Evolutionary conservation across 2,797 vertebrate genomes (phyloP), one percentile per base, ranked within the genome.

Genomic region (Rachycentron canadum): DNA sequence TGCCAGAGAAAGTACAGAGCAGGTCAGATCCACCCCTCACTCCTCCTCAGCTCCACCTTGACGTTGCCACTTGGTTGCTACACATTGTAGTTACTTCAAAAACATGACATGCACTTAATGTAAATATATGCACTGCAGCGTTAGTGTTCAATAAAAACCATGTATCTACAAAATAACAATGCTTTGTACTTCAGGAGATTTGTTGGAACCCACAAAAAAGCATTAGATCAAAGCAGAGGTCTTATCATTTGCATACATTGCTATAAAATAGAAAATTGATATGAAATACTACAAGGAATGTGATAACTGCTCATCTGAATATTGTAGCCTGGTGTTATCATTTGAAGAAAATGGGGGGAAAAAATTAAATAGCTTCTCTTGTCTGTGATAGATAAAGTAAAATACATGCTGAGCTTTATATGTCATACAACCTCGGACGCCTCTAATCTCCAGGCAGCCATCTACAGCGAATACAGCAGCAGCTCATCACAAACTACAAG

Each of bases 251-350:
- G n/a, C n/a, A n/a, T n/a, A n/a, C n/a, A n/a, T n/a, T n/a, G n/a
- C n/a, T n/a, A n/a, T n/a, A 38, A 16, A 41, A 41, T 41, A 4
- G 13, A 41, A 41, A 41, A 41, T 17, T 4, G 6, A 41, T 17
- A 6, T 41, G 40, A 41, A 41, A 41, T 38, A 38, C 36, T 11
- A 41, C 17, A n/a, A 10, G 36, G 9, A 38, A 38, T 12, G 45
- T n/a, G 43, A 50, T 52, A 66, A 61, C 3, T 32, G 36, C 38
- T 64, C 14, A 19, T 38, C 43, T 57, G 34, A 47, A 59, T 65
- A 55, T 55, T 55, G 36, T 2, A 14, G 7, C 50, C 50, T 50
- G 34, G 9, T 45, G 40, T 57, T 63, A 43, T 41, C 45, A n/a
- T n/a, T 2, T 10, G 3, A 19, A 76, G 28, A 56, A 62, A 57